phyloP scores from a whole-genome alignment of 23 tunicate species.

The Corella eumyota region DNA sequence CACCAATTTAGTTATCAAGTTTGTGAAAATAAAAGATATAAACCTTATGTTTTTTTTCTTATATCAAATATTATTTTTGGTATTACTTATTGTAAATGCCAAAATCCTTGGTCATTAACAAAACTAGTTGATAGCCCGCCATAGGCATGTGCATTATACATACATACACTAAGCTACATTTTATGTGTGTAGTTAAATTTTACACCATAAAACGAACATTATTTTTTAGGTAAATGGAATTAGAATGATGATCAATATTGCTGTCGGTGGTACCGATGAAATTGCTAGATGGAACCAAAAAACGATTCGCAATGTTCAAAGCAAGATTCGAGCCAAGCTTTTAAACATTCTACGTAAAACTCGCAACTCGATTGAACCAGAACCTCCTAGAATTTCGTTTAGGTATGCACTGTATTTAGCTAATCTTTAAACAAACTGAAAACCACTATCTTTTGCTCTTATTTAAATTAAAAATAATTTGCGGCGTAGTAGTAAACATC shows the following conservation, averaged over 20 bases:
- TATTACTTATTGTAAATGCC: too few species aligned
- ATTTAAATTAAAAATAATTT: too few species aligned
- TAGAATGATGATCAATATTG: conserved; percentile 55
- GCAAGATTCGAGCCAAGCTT: conserved; percentile 22
- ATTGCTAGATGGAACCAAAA: conserved; percentile 24
- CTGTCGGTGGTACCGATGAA: conserved; percentile 40
- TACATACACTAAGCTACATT: too few species aligned
- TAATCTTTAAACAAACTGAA: too few species aligned
- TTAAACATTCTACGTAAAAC: conserved; percentile 9
- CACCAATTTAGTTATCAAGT: neutral
- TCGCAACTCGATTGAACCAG: conserved; percentile 6
- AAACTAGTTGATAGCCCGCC: too few species aligned
- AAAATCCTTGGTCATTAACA: too few species aligned
- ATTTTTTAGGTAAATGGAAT: conserved; percentile 32
- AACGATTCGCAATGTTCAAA: conserved; percentile 38
- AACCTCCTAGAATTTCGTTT: conserved; percentile 10
- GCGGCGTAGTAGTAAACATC: too few species aligned
- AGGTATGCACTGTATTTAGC: too few species aligned
- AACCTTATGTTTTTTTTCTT: neutral
- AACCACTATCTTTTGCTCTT: too few species aligned
- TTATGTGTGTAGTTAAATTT: too few species aligned
- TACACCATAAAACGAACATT: neutral
- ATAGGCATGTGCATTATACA: too few species aligned
- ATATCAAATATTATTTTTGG: neutral
- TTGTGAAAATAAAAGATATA: neutral